Conservation (phyloP, 1,140 invertebrate species). For the Eriosoma lanigerum region DNA sequence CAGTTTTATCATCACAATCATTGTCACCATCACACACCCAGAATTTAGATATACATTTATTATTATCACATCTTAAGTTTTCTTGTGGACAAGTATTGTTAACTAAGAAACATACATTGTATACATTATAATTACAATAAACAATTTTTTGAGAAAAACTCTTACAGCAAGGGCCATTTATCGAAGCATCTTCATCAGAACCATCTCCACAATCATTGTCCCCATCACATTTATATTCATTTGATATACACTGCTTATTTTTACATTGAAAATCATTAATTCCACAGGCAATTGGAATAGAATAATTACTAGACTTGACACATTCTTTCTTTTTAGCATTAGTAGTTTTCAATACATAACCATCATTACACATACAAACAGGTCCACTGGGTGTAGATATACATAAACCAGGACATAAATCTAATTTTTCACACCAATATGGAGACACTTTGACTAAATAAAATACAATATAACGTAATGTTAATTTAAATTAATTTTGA, state of each 20-base stretch:
- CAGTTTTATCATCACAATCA: conserved; percentile 60
- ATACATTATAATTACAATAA: not conserved
- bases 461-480: not conserved
- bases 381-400: conserved; percentile 58
- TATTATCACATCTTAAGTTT: conserved; percentile 61
- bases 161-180: conserved; percentile 22
- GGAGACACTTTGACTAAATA: conserved; percentile 57
- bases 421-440: conserved; percentile 60
- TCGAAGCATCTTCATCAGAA: conserved; percentile 62
- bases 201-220: conserved; percentile 71
- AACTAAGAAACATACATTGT: conserved; percentile 36
- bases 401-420: conserved; percentile 60
- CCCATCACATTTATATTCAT: conserved; percentile 69
- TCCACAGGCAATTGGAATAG: conserved; percentile 54
- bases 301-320: conserved; percentile 25
- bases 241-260: conserved; percentile 71
- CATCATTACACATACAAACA: conserved; percentile 52
- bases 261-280: conserved; percentile 38
- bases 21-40: conserved; percentile 61
- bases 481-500: too few relatives aligned
- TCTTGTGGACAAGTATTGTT: conserved; percentile 59
- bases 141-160: not conserved
- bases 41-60: conserved; percentile 61
- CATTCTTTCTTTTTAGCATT: conserved; percentile 47
- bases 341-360: conserved; percentile 43